Evolutionary conservation across 2,888 invertebrate species (phyloP), one percentile per base, ranked within the genome.

Genomic region (Ennomos quercinarius): DNA sequence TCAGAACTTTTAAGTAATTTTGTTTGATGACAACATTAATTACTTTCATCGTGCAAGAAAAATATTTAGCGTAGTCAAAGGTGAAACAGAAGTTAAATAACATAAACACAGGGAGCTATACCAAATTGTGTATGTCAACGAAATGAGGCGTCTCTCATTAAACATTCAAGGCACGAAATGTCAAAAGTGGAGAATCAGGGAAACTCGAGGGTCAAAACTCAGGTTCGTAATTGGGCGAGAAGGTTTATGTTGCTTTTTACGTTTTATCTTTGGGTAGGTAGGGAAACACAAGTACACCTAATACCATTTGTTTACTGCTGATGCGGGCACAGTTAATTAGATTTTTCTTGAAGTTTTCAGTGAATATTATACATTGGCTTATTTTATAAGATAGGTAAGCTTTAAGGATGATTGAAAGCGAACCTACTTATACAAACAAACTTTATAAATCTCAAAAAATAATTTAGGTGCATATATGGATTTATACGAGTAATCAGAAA

Each of bases 141-240:
- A 63, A 62, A 66, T 66, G 57, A 65, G 61, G 57, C 49, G 41
- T 11, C 38, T 56, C 63, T 67, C 68, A 70, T 72, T 67, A 67
- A 65, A 64, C 57, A 70, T 72, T 72, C 70, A 70, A 56, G 57
- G 51, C 69, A 63, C 67, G 66, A 51, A 37, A 63, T 57, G 56
- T 63, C 62, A 64, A 65, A 68, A 68, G 62, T 67, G 63, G 63
- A 64, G 68, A 69, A 69, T 67, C 63, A 61, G 66, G 61, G 60
- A 65, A 65, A 68, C 61, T 61, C 49, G 53, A 56, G 53, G 58
- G 57, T 49, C 58, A 48, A 58, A 58, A 58, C 54, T 60, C 56
- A 65, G 62, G 63, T 62, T 53, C 61, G 66, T 64, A 67, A 67
- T 65, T 65, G 63, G 59, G 61, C 65, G 59, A 27, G 53, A 10